Percentiles rank a stretch among this genome's conserved stretches.
These are phyloP conservation scores for Drosophila lacicola DNA, from an alignment of 2,888 invertebrate genomes.

Conservation along the genomic window DNA sequence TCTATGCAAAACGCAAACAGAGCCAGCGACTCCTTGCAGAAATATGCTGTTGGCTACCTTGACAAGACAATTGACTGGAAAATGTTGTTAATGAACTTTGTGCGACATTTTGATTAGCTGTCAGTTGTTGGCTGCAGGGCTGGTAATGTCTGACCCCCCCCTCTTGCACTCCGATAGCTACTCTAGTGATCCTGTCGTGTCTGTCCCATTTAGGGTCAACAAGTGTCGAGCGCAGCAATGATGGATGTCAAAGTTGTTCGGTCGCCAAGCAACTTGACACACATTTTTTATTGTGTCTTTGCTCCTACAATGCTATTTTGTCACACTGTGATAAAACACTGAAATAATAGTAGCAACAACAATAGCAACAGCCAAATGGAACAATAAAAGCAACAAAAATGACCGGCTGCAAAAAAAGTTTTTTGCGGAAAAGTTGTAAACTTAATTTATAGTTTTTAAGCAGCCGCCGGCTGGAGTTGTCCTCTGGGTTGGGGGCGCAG, in stretches of 20 bases:
- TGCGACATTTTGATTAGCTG: slow-evolving; percentile 78
- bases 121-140: slow-evolving; percentile 47
- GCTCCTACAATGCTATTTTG: slow-evolving; percentile 68
- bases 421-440: slow-evolving; percentile 76
- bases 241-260: slow-evolving; percentile 71
- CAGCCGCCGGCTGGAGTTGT: slow-evolving; percentile 65
- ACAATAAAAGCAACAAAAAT: slow-evolving; percentile 10
- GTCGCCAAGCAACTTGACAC: slow-evolving; percentile 56
- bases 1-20: slow-evolving; percentile 61
- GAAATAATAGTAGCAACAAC: slow-evolving; percentile 46
- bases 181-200: background rate
- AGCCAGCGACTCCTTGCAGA: slow-evolving; percentile 32
- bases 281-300: slow-evolving; percentile 58
- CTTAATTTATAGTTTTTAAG: slow-evolving; percentile 78
- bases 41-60: slow-evolving; percentile 56
- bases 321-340: slow-evolving; percentile 75
- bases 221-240: slow-evolving; percentile 71
- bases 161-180: background rate
- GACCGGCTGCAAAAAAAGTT: slow-evolving; percentile 33
- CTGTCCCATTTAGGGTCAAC: slow-evolving; percentile 61
- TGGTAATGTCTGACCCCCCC: background rate
- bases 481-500: slow-evolving; percentile 20
- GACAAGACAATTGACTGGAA: slow-evolving; percentile 78
- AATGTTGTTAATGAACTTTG: slow-evolving; percentile 79
- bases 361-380: slow-evolving; percentile 23